Conservation (phyloP, 2,113 vertebrate genomes). For the Aix galericulata region DNA sequence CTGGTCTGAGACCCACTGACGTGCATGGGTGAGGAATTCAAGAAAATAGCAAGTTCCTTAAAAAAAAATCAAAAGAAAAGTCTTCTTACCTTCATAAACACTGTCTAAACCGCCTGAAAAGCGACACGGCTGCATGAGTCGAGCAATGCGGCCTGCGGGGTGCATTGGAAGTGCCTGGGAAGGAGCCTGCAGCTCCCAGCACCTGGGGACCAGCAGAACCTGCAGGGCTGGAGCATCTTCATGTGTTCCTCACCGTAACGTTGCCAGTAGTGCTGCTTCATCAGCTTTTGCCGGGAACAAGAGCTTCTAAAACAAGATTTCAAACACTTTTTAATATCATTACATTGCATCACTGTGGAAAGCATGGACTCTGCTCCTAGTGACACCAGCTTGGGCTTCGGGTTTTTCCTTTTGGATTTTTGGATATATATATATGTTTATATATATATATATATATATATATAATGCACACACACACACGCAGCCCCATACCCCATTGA, state of each 20-base stretch:
- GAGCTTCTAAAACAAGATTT: neutral
- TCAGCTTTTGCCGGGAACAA: neutral
- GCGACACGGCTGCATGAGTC: accelerated
- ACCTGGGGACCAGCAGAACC: neutral
- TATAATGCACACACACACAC: too few relatives aligned
- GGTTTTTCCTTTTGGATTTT: neutral
- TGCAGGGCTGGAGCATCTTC: neutral
- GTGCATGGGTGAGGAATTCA: accelerated
- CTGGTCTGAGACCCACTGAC: neutral
- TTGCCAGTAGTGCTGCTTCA: neutral
- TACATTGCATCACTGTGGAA: neutral
- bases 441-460: too few relatives aligned
- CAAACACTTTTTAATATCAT: neutral
- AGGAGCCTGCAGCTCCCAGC: neutral
- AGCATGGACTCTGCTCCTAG: neutral
- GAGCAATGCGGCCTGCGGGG: neutral
- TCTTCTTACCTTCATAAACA: neutral
- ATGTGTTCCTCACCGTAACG: neutral
- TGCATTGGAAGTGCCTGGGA: neutral
- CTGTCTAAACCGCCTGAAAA: neutral
- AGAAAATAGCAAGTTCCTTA: neutral
- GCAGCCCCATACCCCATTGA: neutral
- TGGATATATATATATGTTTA: neutral
- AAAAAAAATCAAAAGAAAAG: neutral
- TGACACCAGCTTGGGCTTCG: neutral